These are phyloP conservation scores for Platysternon megacephalum DNA, from an alignment of 2,113 vertebrate genomes.

Conservation along the genomic window DNA sequence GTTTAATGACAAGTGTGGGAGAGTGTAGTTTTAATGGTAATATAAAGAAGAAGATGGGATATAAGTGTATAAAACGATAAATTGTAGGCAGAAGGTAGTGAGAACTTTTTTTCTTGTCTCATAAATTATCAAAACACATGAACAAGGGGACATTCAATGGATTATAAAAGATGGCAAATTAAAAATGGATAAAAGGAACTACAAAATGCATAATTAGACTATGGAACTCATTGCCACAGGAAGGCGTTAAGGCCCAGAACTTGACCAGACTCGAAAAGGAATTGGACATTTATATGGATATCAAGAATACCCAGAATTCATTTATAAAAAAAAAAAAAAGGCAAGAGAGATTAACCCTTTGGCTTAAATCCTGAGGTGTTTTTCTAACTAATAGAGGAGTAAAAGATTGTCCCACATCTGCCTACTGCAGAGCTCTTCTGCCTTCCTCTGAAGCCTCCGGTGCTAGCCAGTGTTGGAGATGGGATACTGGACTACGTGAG, in stretches of 20 bases:
- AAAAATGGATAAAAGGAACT: background rate
- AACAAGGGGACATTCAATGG: background rate
- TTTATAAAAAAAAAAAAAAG: too few species aligned
- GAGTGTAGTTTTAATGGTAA: background rate
- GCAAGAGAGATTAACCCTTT: background rate
- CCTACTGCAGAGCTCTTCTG: background rate
- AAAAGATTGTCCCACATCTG: background rate
- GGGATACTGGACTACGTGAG: background rate
- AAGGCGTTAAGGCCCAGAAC: background rate
- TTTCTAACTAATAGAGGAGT: background rate
- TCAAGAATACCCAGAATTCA: background rate
- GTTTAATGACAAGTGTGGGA: background rate
- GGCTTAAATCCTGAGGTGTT: background rate
- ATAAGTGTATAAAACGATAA: background rate
- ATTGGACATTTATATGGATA: background rate
- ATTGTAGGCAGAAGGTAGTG: background rate
- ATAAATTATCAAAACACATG: background rate
- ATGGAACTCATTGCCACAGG: background rate
- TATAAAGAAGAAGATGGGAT: background rate
- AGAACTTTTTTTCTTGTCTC: background rate
- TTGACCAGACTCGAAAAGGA: background rate
- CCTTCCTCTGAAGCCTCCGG: background rate
- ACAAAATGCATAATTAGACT: background rate
- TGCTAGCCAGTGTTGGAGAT: background rate
- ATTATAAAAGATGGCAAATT: background rate